phyloP scores from a whole-genome alignment of 2,113 vertebrate species.

The Nymphicus hollandicus region DNA sequence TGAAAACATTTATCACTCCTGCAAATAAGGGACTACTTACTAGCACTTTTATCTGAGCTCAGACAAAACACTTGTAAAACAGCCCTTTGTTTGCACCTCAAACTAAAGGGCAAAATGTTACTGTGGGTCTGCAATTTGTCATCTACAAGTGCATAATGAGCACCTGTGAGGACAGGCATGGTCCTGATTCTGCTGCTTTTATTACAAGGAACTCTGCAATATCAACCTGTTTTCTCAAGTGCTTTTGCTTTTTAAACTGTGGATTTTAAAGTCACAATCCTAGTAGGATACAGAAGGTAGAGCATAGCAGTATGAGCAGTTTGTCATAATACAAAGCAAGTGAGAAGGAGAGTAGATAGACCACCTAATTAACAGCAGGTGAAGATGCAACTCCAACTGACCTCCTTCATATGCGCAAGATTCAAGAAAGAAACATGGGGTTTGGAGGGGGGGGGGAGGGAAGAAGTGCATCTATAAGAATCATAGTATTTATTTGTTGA shows the following conservation, averaged over 20 bases:
- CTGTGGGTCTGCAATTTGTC: not conserved
- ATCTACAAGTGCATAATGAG: not conserved
- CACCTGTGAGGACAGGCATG: not conserved
- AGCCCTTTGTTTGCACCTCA: not conserved
- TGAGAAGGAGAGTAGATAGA: not conserved
- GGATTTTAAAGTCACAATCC: not conserved
- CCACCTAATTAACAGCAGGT: not conserved
- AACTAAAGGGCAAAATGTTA: not conserved
- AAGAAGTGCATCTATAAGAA: not conserved
- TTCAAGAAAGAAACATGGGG: not conserved
- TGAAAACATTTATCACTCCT: not conserved
- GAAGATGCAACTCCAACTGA: not conserved
- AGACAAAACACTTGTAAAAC: not conserved
- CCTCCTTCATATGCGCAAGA: not conserved
- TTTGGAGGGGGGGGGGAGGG: fast-evolving
- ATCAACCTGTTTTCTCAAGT: not conserved
- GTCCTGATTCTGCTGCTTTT: not conserved
- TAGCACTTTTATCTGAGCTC: not conserved
- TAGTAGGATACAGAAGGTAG: not conserved
- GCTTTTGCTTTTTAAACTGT: not conserved
- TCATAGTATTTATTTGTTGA: not conserved
- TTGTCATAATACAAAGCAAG: not conserved
- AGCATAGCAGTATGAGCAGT: not conserved
- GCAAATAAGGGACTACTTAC: not conserved
- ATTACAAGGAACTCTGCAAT: not conserved